phyloP scores from a whole-genome alignment of 2,797 vertebrate genomes.

The Enteromius argenteus region DNA sequence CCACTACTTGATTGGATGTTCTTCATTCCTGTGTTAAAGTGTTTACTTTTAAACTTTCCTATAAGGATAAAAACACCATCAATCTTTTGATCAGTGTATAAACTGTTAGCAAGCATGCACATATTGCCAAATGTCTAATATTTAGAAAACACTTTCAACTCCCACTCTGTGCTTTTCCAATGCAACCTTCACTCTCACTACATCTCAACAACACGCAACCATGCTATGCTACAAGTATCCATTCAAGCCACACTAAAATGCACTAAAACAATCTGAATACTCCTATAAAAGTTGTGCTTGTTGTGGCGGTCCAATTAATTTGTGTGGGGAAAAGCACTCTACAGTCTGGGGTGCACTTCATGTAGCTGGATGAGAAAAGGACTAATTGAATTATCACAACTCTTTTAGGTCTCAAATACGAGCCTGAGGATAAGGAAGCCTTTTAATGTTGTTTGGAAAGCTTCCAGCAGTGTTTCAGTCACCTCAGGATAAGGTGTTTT shows the following conservation, averaged over 20 bases:
- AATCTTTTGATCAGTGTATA: background rate
- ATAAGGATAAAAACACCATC: background rate
- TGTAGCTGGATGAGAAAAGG: slow-evolving; percentile 54
- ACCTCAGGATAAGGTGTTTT: slow-evolving; percentile 56
- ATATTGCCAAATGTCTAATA: slow-evolving; percentile 8
- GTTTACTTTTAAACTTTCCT: background rate
- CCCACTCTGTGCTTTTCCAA: slow-evolving; percentile 14
- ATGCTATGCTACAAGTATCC: slow-evolving; percentile 20
- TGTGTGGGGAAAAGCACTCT: slow-evolving; percentile 49
- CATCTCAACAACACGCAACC: slow-evolving; percentile 23
- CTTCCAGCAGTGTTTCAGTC: slow-evolving; percentile 38
- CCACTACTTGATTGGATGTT: background rate
- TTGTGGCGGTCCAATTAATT: slow-evolving; percentile 54
- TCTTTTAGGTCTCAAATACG: slow-evolving; percentile 33
- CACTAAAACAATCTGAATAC: slow-evolving; percentile 34
- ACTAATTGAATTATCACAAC: slow-evolving; percentile 58
- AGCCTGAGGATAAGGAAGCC: slow-evolving; percentile 38
- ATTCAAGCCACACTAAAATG: slow-evolving; percentile 14
- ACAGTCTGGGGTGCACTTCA: slow-evolving; percentile 47
- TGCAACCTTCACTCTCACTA: background rate
- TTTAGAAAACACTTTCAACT: slow-evolving; percentile 34
- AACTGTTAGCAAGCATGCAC: background rate
- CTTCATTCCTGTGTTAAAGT: slow-evolving; percentile 10
- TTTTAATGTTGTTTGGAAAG: slow-evolving; percentile 40
- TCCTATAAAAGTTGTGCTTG: slow-evolving; percentile 49